Percentiles rank a stretch among this genome's conserved stretches.
Conservation (phyloP, 2,888 invertebrate genomes). For the Rotaria magnacalcarata region DNA sequence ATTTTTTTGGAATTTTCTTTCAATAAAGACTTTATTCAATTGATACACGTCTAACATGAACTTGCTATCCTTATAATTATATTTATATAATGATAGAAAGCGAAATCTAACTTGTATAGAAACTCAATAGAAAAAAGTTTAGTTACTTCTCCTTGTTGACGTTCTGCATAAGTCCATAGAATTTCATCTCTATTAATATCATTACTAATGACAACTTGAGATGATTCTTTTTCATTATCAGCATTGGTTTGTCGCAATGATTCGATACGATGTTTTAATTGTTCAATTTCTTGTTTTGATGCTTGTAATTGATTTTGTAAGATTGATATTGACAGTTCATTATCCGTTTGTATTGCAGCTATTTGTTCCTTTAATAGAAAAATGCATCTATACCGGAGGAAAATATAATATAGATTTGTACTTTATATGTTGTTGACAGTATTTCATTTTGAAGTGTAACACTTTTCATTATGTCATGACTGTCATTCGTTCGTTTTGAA, state of each 20-base stretch:
- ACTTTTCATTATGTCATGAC: conserved; percentile 53
- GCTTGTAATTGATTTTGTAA: conserved; percentile 60
- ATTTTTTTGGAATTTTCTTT: no score
- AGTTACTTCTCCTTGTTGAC: conserved; percentile 32
- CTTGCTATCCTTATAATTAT: no score
- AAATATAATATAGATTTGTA: conserved; percentile 41
- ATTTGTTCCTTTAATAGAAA: conserved; percentile 3
- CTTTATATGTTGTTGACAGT: conserved; percentile 54
- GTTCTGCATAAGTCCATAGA: background rate
- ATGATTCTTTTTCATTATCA: background rate
- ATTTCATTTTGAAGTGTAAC: conserved; percentile 54
- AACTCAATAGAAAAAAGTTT: background rate
- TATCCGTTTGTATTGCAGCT: background rate
- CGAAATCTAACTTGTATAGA: no score
- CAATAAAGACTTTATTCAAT: no score
- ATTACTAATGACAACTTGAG: background rate
- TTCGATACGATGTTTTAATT: conserved; percentile 36
- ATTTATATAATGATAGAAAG: no score
- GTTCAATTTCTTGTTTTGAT: conserved; percentile 54
- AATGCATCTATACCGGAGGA: conserved; percentile 61
- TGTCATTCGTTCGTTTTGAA: conserved; percentile 50
- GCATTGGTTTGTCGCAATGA: background rate
- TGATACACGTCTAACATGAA: no score
- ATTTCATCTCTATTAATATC: background rate
- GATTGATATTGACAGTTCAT: conserved; percentile 52